These are phyloP conservation scores for Thunnus albacares DNA, from an alignment of 2,797 vertebrate species.

Conservation along the genomic window DNA sequence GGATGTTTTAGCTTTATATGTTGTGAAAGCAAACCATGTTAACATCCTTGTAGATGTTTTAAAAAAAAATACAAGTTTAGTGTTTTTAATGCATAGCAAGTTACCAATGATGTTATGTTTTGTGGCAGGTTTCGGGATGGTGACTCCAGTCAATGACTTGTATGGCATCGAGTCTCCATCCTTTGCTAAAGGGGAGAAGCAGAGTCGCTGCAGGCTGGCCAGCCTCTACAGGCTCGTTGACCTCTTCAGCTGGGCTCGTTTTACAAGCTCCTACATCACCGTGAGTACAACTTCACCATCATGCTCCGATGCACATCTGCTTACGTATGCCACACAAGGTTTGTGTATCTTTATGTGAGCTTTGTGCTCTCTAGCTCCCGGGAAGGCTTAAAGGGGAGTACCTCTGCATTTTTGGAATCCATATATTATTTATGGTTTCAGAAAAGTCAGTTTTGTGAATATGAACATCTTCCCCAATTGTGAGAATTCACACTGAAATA, in stretches of 20 bases:
- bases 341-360: conserved; percentile 49
- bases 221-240: conserved; percentile 94
- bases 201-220: conserved; percentile 94
- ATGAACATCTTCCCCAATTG: conserved; percentile 26
- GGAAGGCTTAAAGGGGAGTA: conserved; percentile 46
- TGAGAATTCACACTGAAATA: conserved; percentile 45
- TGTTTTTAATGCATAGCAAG: conserved; percentile 3
- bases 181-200: conserved; percentile 94
- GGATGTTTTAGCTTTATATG: conserved; percentile 47
- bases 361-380: conserved; percentile 18
- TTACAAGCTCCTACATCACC: conserved; percentile 94
- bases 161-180: conserved; percentile 89
- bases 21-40: conserved; percentile 34
- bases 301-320: conserved; percentile 55
- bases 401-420: conserved; percentile 45
- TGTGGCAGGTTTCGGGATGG: conserved; percentile 89
- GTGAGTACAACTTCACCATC: conserved; percentile 86
- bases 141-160: conserved; percentile 95
- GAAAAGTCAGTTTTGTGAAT: conserved; percentile 48
- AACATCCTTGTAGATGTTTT: conserved; percentile 34
- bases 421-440: conserved; percentile 59
- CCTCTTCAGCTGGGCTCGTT: conserved; percentile 94
- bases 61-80: background rate
- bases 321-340: conserved; percentile 54
- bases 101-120: conserved; percentile 39